Evolutionary conservation across 2,888 invertebrate species (phyloP).

Genomic region (Epinotia brunnichana): DNA sequence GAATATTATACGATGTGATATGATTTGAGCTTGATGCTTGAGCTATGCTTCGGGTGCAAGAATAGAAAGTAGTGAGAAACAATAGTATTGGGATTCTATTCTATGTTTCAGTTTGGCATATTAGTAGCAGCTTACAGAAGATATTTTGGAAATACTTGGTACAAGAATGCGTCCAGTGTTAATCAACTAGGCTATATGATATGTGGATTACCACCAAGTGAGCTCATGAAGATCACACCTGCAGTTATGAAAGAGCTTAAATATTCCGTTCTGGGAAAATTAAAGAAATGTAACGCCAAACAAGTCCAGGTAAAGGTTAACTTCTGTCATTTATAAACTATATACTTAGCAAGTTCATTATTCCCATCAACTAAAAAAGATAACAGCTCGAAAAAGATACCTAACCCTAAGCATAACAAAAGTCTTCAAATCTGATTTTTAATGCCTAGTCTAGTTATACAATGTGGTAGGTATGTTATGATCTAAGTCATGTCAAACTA

Average conservation of each 20-base stretch:
- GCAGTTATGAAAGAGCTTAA: constrained; percentile 64
- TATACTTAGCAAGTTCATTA: no score
- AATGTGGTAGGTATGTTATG: no score
- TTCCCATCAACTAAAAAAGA: neutral
- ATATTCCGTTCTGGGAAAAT: constrained; percentile 62
- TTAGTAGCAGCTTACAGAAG: constrained; percentile 71
- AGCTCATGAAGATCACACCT: constrained; percentile 66
- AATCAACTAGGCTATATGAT: constrained; percentile 73
- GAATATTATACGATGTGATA: no score
- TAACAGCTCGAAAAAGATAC: neutral
- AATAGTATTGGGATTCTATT: neutral
- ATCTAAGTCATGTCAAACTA: no score
- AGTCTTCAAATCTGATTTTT: no score
- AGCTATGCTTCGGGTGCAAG: neutral
- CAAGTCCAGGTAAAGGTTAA: constrained; percentile 64
- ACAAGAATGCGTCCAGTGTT: constrained; percentile 62
- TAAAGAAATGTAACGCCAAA: constrained; percentile 61
- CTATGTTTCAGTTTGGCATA: constrained; percentile 63
- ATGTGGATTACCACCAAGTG: constrained; percentile 72
- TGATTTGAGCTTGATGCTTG: no score
- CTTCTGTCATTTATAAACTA: neutral
- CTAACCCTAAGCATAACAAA: no score
- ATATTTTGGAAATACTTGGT: constrained; percentile 71
- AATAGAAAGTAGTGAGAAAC: neutral
- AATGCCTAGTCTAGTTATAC: no score